Percentiles rank a stretch among this genome's conserved stretches.
Evolutionary conservation across 2,797 vertebrate species (phyloP).

Genomic region (Dendrocincla tyrannina): DNA sequence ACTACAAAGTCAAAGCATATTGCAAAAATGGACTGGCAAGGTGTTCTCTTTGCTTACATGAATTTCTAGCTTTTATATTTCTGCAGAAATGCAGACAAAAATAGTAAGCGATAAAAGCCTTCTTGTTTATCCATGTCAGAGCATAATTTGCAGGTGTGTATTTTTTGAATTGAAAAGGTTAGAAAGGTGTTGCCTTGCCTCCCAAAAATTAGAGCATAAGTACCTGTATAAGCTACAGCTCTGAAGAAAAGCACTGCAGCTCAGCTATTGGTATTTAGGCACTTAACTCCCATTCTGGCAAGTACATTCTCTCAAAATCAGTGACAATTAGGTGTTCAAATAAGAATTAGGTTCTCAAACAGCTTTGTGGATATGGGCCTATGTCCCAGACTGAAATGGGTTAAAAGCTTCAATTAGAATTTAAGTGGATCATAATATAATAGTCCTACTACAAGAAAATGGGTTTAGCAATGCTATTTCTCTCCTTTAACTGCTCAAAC

Average conservation of each 20-base stretch:
- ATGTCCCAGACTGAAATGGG: background rate
- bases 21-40: background rate
- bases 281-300: background rate
- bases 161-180: background rate
- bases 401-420: slow-evolving; percentile 27
- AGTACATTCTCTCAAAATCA: background rate
- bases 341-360: background rate
- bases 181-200: background rate
- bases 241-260: background rate
- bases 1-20: background rate
- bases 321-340: background rate
- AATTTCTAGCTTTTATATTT: background rate
- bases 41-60: background rate
- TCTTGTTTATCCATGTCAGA: background rate
- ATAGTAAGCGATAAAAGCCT: background rate
- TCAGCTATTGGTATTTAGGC: background rate
- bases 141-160: background rate
- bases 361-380: background rate
- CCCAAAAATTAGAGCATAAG: background rate
- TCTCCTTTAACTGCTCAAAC: slow-evolving; percentile 48
- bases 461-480: slow-evolving; percentile 6
- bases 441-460: slow-evolving; percentile 6
- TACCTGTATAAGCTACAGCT: background rate
- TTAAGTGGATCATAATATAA: background rate
- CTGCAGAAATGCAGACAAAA: background rate